Conservation (phyloP, 2,888 invertebrate genomes). For the Xanthia togata region DNA sequence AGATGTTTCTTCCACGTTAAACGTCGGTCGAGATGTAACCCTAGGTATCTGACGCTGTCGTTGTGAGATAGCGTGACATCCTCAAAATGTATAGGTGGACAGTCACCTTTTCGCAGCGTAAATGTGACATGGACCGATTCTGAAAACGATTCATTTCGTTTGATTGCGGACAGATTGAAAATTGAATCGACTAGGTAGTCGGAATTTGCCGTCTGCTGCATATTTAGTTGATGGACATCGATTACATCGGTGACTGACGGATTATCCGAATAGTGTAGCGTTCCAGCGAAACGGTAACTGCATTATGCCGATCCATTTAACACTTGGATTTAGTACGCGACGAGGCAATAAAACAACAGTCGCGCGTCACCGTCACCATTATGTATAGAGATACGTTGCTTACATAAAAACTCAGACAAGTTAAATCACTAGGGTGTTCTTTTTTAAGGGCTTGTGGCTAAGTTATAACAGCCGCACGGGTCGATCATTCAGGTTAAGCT, state of each 20-base stretch:
- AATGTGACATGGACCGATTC: too few relatives aligned
- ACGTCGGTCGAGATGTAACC: too few relatives aligned
- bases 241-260: slow-evolving; percentile 34
- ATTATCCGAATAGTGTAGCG: slow-evolving; percentile 54
- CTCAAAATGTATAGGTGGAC: too few relatives aligned
- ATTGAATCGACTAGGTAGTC: slow-evolving; percentile 19
- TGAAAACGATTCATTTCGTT: slow-evolving; percentile 6
- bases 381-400: not conserved
- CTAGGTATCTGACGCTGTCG: too few relatives aligned
- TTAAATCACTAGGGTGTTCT: slow-evolving; percentile 38
- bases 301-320: slow-evolving; percentile 71
- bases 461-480: too few relatives aligned
- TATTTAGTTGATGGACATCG: slow-evolving; percentile 64
- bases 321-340: slow-evolving; percentile 66
- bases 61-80: too few relatives aligned
- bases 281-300: slow-evolving; percentile 57
- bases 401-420: slow-evolving; percentile 24
- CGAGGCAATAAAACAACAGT: slow-evolving; percentile 65
- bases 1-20: too few relatives aligned
- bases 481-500: too few relatives aligned
- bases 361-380: slow-evolving; percentile 31
- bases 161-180: slow-evolving; percentile 20
- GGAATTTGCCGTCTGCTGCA: slow-evolving; percentile 27
- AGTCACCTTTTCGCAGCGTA: too few relatives aligned
- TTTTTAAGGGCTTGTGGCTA: too few relatives aligned